phyloP scores from a whole-genome alignment of 2,888 invertebrate genomes.

The Girardia tigrina region DNA sequence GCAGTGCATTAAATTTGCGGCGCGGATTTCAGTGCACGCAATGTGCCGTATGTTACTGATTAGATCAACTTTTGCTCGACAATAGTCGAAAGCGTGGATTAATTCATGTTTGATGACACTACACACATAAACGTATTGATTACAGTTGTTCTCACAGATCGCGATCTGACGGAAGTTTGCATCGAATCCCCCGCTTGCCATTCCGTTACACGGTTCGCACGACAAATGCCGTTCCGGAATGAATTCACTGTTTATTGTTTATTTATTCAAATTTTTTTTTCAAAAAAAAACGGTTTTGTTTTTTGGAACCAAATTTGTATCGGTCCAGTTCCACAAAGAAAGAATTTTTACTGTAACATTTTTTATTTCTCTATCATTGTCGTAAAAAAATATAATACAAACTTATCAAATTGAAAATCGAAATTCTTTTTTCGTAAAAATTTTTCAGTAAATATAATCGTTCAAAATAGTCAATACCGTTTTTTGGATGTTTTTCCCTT shows the following conservation, averaged over 20 bases:
- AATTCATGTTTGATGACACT: conserved; percentile 72
- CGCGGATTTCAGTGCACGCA: conserved; percentile 72
- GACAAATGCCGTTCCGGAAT: conserved; percentile 20
- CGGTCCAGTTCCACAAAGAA: no score
- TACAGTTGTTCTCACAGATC: conserved; percentile 71
- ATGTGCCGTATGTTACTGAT: conserved; percentile 69
- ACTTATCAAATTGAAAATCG: no score
- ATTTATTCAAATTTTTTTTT: not conserved
- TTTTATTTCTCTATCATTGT: no score
- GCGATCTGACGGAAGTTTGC: conserved; percentile 58
- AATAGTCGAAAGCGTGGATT: conserved; percentile 89
- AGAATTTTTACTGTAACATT: no score
- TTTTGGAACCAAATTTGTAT: no score
- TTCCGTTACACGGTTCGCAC: conserved; percentile 25
- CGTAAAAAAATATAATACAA: no score
- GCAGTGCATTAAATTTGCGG: conserved; percentile 82
- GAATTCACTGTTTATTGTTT: not conserved
- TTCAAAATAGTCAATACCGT: no score
- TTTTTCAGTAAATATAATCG: no score
- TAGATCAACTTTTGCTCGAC: conserved; percentile 72
- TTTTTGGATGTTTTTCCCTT: no score
- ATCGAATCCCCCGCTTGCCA: conserved; percentile 11
- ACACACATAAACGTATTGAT: conserved; percentile 40
- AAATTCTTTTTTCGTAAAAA: no score
- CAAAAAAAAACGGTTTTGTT: no score